Evolutionary conservation across 1,140 invertebrate species (phyloP), one percentile per base, ranked within the genome.

Genomic region (Sitobion miscanthi): DNA sequence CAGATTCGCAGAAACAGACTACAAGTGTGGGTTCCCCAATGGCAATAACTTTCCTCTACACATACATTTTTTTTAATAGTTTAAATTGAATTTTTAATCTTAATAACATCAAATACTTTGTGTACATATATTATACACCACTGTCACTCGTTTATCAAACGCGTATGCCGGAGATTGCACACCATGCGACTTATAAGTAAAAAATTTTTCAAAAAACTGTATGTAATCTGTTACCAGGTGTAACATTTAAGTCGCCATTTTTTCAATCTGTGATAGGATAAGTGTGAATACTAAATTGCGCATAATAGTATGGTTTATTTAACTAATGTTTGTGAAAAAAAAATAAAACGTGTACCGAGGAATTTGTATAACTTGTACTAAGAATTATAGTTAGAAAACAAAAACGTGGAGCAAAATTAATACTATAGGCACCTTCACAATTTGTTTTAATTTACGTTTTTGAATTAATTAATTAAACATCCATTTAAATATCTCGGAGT

Each of bases 401-500:
- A 85, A 85, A 85, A 85, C 11, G 8, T 42, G 21, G 23, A 42
- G 23, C 3, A 11, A 45, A 45, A 85, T 38, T 83, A 38, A 38
- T 38, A 38, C 38, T 83, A 83, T 83, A 42, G 38, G 38, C 25
- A 85, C 38, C 11, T 42, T 25, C 45, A 85, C 83, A 45, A 85
- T 85, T 69, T 85, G 38, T 85, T 85, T 85, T 23, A 85, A 45
- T 42, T 85, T 42, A 85, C 83, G 38, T 85, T 85, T 85, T 85
- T 85, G 23, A 85, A 83, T 38, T 83, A 85, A 85, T 77, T 42
- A 85, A 85, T 85, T 85, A 85, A 42, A 85, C 83, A 85, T 23
- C 42, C 42, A 42, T 85, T 85, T 85, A 25, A 85, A 85, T 45
- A 42, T 85, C 35, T 25, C 38, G 3, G 82, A 42, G 9, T 85